A percentile compares a stretch with the other conserved stretches of the same genome.
phyloP scores from a whole-genome alignment of 2,113 vertebrate species.

The Heterochromis multidens region DNA sequence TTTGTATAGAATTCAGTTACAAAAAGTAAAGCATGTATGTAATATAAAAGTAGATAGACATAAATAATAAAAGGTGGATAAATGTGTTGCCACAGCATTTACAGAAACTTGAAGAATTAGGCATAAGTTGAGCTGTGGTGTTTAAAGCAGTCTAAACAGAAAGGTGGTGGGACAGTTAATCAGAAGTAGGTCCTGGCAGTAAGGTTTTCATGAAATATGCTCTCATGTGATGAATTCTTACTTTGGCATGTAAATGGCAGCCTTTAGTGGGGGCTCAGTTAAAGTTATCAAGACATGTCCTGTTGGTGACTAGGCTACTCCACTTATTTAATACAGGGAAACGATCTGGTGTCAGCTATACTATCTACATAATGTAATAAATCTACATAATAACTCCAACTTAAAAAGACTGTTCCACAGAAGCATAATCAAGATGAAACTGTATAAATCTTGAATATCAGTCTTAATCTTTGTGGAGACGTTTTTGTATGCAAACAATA shows the following conservation, averaged over 20 bases:
- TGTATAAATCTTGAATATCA: neutral
- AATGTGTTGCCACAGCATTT: neutral
- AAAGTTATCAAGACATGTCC: neutral
- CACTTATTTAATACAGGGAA: neutral
- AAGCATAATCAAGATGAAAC: neutral
- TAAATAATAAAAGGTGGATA: too few relatives aligned
- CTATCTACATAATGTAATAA: neutral
- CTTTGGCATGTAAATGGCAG: neutral
- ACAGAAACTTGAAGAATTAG: neutral
- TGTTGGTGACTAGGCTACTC: too few relatives aligned
- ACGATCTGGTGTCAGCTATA: neutral
- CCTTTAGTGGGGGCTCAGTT: accelerated
- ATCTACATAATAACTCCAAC: neutral
- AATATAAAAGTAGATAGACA: neutral
- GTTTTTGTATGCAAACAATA: neutral
- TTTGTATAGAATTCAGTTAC: accelerated
- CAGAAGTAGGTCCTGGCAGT: neutral
- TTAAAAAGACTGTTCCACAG: neutral
- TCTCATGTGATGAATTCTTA: neutral
- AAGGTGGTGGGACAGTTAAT: accelerated
- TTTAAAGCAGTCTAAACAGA: neutral
- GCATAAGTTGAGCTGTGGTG: neutral
- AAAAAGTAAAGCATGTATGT: neutral
- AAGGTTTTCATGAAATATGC: neutral
- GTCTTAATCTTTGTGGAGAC: accelerated